A percentile compares a stretch with the other conserved stretches of the same genome.
Evolutionary conservation across 2,797 vertebrate genomes (phyloP).

Genomic region (Euthynnus affinis): DNA sequence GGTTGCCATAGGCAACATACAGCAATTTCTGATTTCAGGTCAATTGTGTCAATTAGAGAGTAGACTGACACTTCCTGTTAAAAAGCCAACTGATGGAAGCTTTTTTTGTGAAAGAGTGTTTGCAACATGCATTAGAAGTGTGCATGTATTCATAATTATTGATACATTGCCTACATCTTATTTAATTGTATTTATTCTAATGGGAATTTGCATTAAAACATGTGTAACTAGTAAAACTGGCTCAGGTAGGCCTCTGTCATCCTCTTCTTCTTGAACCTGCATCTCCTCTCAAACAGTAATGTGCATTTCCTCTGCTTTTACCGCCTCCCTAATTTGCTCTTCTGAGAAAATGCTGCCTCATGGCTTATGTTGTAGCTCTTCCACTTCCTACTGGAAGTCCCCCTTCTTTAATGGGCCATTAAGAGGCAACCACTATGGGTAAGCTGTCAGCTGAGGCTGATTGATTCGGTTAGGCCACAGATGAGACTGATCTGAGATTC

Average conservation of each 20-base stretch:
- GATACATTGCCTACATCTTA: background rate
- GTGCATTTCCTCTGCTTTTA: slow-evolving; percentile 36
- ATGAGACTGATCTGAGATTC: slow-evolving; percentile 66
- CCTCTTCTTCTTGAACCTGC: background rate
- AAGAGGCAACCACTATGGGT: slow-evolving; percentile 71
- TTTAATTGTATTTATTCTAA: background rate
- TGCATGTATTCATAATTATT: background rate
- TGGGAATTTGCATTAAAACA: background rate
- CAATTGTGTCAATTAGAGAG: background rate
- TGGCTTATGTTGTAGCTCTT: slow-evolving; percentile 55
- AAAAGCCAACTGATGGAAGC: background rate
- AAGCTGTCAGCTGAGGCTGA: slow-evolving; percentile 75
- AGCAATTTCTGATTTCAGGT: slow-evolving; percentile 8
- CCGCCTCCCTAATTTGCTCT: slow-evolving; percentile 57
- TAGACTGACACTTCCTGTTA: background rate
- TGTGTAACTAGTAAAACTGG: background rate
- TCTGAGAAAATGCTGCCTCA: slow-evolving; percentile 56
- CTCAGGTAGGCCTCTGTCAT: background rate
- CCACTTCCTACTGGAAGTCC: slow-evolving; percentile 64
- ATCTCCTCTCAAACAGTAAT: slow-evolving; percentile 13
- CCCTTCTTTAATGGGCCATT: slow-evolving; percentile 76
- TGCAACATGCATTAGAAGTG: background rate
- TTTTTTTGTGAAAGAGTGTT: background rate
- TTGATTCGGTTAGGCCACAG: slow-evolving; percentile 74
- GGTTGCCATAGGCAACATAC: background rate